Evolutionary conservation across 2,888 invertebrate species (phyloP), one percentile per base, ranked within the genome.

Genomic region (Polyommatus iphigenia): DNA sequence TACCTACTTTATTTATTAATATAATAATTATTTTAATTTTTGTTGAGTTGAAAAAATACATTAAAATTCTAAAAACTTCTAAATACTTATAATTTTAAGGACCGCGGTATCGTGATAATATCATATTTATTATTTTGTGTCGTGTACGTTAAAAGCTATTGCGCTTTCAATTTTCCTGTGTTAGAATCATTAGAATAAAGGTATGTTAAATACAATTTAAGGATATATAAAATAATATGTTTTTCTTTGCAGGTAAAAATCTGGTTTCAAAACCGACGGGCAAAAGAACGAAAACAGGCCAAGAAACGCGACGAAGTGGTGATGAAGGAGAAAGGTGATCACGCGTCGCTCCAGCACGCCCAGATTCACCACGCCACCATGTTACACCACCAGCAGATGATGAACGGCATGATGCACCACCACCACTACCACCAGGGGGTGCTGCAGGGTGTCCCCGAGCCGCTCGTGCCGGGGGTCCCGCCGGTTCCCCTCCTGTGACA

Each of bases 201-300:
- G 54, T 20, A n/a, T 59, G 20, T 8, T 59, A 2, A 10, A 62
- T 62, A 62, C 24, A 10, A 62, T 24, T 62, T 24, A 10, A 10
- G 10, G n/a, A 18, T 59, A 36, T 20, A 36, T 76, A 4, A 32
- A 76, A 8, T 20, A 13, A 59, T 36, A 59, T 1, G n/a, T 62
- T 59, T 59, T 57, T 32, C n/a, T 18, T 81, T 84, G 0, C 85
- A 94, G 96, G 96, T 96, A 77, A 96, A 97, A 90, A 97, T 97
- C 80, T 97, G 97, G 97, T 98, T 98, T 88, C 98, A 98, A 95
- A 99, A 99, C 89, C 95, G 98, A 20, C 95, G 99, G 71, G 99
- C 99, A 77, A 99, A 99, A 91, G 98, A 99, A 86, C 95, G 99
- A 15, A 98, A 98, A 89, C 97, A 97, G 87, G 93, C 93, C 71